Conservation (phyloP, 1,140 invertebrate species). For the Sminthurides bifidus region DNA sequence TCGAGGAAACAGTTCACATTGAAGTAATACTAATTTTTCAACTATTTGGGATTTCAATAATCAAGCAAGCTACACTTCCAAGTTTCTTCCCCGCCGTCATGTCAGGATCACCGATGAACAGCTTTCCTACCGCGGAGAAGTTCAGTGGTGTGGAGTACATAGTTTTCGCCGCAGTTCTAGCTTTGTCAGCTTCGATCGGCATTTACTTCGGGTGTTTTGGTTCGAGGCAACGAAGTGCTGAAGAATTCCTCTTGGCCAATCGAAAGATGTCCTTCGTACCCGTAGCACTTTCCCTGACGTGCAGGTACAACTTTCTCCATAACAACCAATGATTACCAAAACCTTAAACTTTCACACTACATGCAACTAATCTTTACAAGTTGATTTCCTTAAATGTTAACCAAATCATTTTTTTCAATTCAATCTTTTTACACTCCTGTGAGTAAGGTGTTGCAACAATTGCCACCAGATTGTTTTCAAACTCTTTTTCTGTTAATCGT, state of each 20-base stretch:
- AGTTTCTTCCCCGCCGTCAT: too few species aligned
- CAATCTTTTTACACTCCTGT: not conserved
- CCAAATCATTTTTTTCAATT: not conserved
- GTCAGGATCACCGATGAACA: too few species aligned
- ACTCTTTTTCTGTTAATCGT: too few species aligned
- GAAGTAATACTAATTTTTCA: too few species aligned
- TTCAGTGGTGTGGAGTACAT: constrained; percentile 22
- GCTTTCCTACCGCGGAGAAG: too few species aligned
- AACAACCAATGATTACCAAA: not conserved
- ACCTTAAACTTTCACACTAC: too few species aligned
- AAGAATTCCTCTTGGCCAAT: constrained; percentile 39
- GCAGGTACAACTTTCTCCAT: constrained; percentile 3
- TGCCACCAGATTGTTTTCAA: too few species aligned
- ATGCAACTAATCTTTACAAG: not conserved
- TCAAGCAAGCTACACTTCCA: too few species aligned
- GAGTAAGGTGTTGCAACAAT: not conserved
- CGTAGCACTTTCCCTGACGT: constrained; percentile 10
- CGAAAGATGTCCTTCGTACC: constrained; percentile 10
- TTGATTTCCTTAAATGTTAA: constrained; percentile 1
- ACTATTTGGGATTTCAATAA: too few species aligned
- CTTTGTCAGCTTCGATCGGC: constrained; percentile 38
- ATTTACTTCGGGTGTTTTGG: constrained; percentile 41
- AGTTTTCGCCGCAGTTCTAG: constrained; percentile 27
- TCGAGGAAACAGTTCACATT: too few species aligned
- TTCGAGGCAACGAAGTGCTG: constrained; percentile 36